These are phyloP conservation scores for Sycophila sp. DNA, from an alignment of 1,140 invertebrate genomes.

Conservation along the genomic window DNA sequence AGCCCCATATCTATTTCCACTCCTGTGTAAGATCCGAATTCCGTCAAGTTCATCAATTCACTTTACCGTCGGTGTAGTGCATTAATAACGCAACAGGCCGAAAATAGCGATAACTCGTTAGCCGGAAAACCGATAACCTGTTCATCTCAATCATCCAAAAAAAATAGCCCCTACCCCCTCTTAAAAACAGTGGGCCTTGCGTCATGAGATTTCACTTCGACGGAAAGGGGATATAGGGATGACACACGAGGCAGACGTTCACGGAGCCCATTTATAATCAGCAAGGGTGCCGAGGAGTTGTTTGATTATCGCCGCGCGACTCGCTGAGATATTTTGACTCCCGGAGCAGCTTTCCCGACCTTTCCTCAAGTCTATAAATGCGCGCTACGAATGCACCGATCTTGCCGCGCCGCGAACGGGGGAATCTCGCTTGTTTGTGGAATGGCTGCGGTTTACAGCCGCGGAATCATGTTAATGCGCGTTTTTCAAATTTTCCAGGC, in stretches of 20 bases:
- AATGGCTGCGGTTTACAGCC: neutral
- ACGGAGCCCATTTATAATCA: constrained; percentile 12
- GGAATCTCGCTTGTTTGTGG: neutral
- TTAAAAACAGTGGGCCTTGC: too few species aligned
- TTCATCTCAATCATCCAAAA: too few species aligned
- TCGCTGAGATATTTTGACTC: constrained; percentile 7
- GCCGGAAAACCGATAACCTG: neutral
- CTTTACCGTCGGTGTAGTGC: neutral
- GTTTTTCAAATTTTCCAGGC: neutral
- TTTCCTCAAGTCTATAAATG: constrained; percentile 16
- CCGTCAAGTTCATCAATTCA: too few species aligned
- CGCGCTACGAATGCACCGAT: too few species aligned
- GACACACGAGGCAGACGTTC: neutral
- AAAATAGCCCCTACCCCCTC: too few species aligned
- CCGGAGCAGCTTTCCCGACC: neutral
- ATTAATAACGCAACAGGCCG: neutral
- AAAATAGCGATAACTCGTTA: constrained; percentile 13
- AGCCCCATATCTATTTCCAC: too few species aligned
- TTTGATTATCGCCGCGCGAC: constrained; percentile 6
- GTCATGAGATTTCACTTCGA: too few species aligned
- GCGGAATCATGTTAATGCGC: constrained; percentile 1
- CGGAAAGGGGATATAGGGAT: too few species aligned
- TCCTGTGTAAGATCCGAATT: too few species aligned
- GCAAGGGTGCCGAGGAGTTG: constrained; percentile 1
- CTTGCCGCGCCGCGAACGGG: too few species aligned